These are phyloP conservation scores for Mohoua ochrocephala DNA, from an alignment of 2,113 vertebrate genomes.

Conservation along the genomic window DNA sequence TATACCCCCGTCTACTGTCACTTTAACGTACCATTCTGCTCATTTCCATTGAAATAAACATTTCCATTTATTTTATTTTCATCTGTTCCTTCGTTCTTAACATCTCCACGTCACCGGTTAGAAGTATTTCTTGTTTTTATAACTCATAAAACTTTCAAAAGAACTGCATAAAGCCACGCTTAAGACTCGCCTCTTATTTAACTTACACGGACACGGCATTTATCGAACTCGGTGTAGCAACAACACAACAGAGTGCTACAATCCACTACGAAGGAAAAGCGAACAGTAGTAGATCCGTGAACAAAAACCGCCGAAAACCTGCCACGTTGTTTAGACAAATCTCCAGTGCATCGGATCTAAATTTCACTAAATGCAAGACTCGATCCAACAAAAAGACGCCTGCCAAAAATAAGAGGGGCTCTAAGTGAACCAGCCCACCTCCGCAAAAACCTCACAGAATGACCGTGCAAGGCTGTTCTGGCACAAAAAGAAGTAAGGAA, in stretches of 20 bases:
- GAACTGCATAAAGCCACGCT: neutral
- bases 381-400: neutral
- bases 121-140: neutral
- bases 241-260: neutral
- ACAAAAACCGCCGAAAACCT: neutral
- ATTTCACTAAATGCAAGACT: neutral
- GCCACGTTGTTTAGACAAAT: neutral
- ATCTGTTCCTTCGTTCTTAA: neutral
- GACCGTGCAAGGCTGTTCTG: neutral
- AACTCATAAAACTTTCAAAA: neutral
- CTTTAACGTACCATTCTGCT: neutral
- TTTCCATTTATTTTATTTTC: neutral
- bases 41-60: neutral
- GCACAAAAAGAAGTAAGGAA: neutral
- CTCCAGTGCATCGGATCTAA: neutral
- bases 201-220: neutral
- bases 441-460: neutral
- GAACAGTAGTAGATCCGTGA: neutral
- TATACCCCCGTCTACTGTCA: neutral
- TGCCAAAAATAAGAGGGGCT: neutral
- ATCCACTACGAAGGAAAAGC: neutral
- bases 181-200: neutral
- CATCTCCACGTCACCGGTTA: neutral
- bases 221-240: neutral
- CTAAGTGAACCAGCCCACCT: neutral